Conservation (phyloP, 2,113 vertebrate species). For the Castor canadensis region DNA sequence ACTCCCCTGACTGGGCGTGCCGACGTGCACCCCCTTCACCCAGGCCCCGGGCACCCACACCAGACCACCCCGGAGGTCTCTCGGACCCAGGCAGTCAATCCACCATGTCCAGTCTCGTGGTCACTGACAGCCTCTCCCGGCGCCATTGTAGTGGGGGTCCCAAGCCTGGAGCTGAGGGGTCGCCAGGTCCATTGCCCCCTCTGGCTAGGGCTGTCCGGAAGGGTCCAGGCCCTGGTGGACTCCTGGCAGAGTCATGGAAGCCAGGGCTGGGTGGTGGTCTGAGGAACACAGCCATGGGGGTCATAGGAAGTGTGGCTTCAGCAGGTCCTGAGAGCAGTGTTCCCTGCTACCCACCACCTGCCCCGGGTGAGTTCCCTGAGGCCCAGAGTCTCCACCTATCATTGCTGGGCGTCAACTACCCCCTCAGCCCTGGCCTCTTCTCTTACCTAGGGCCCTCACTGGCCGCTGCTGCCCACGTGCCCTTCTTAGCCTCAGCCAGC, state of each 20-base stretch:
- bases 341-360: conserved; percentile 91
- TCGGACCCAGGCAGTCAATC: neutral
- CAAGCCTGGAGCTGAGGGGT: conserved; percentile 85
- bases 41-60: neutral
- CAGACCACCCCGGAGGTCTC: accelerated
- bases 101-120: conserved; percentile 84
- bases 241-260: conserved; percentile 92
- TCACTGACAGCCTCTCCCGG: conserved; percentile 89
- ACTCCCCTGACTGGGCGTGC: conserved; percentile 94
- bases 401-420: conserved; percentile 93
- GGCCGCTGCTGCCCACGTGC: conserved; percentile 85
- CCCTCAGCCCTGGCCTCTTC: conserved; percentile 90
- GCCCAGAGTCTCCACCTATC: conserved; percentile 92
- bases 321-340: conserved; percentile 83
- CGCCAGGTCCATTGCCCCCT: conserved; percentile 83
- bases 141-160: conserved; percentile 83
- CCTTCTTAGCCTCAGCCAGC: conserved; percentile 91
- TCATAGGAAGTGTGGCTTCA: conserved; percentile 66
- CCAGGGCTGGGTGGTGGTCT: conserved; percentile 83
- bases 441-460: conserved; percentile 92
- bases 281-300: conserved; percentile 81
- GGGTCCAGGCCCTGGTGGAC: conserved; percentile 81
- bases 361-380: conserved; percentile 90
- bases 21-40: conserved; percentile 82
- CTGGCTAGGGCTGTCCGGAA: conserved; percentile 87